Conservation (phyloP, 2,797 vertebrate species). For the Distichodus sexfasciatus region DNA sequence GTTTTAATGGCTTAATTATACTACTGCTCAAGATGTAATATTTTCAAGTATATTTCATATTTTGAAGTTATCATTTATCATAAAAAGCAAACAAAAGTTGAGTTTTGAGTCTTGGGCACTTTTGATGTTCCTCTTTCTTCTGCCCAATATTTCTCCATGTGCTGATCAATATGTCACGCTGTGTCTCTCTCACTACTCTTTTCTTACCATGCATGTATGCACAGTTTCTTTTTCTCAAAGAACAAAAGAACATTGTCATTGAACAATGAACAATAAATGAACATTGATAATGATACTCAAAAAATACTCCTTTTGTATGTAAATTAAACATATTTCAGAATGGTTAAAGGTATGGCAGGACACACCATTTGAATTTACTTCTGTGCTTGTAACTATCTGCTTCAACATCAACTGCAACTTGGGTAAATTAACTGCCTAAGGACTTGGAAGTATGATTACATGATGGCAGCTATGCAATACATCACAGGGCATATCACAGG, state of each 20-base stretch:
- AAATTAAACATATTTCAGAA: too few relatives aligned
- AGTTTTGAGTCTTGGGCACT: neutral
- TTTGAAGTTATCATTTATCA: neutral
- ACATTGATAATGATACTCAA: neutral
- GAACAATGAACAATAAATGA: neutral
- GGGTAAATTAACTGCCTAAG: too few relatives aligned
- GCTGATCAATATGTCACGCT: conserved; percentile 4
- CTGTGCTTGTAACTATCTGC: too few relatives aligned
- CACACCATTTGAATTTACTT: too few relatives aligned
- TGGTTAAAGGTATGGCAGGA: too few relatives aligned
- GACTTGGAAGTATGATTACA: too few relatives aligned
- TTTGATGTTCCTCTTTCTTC: conserved; percentile 19
- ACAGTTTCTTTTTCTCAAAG: neutral
- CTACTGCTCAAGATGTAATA: neutral
- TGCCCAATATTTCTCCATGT: neutral
- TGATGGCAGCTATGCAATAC: too few relatives aligned
- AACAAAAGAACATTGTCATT: too few relatives aligned
- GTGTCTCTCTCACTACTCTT: conserved; percentile 24
- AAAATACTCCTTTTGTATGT: too few relatives aligned
- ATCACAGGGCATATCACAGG: too few relatives aligned
- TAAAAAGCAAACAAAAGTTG: neutral
- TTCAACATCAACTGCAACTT: too few relatives aligned
- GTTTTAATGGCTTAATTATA: neutral
- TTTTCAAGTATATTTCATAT: neutral
- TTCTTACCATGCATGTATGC: neutral